These are phyloP conservation scores for Crepidodera aurea DNA, from an alignment of 2,888 invertebrate species.

Conservation along the genomic window DNA sequence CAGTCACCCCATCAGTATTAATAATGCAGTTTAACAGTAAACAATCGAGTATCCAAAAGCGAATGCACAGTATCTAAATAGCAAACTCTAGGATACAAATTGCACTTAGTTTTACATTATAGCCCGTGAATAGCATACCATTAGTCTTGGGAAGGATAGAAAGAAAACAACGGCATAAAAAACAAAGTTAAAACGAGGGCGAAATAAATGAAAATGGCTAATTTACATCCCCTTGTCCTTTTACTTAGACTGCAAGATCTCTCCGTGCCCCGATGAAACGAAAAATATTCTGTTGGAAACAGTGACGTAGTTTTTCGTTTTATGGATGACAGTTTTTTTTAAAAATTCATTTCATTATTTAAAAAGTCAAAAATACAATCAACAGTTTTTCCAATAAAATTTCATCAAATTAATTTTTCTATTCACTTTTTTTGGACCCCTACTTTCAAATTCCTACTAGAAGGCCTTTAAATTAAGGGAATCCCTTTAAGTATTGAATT, in stretches of 20 bases:
- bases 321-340: too few species aligned
- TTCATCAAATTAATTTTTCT: too few species aligned
- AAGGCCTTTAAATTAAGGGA: too few species aligned
- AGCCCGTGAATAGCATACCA: slow-evolving; percentile 56
- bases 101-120: slow-evolving; percentile 57
- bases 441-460: too few species aligned
- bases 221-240: slow-evolving; percentile 59
- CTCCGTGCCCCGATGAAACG: slow-evolving; percentile 34
- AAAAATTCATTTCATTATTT: too few species aligned
- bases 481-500: too few species aligned
- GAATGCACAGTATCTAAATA: slow-evolving; percentile 35
- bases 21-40: slow-evolving; percentile 21
- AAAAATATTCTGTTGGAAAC: slow-evolving; percentile 32
- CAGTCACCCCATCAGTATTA: slow-evolving; percentile 15
- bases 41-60: slow-evolving; percentile 28
- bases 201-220: slow-evolving; percentile 61
- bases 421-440: too few species aligned
- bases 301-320: slow-evolving; percentile 22
- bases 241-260: slow-evolving; percentile 39
- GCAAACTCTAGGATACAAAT: slow-evolving; percentile 53
- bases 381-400: too few species aligned
- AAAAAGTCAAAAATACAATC: too few species aligned
- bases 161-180: slow-evolving; percentile 53
- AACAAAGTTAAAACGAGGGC: slow-evolving; percentile 56
- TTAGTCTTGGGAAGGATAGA: slow-evolving; percentile 53